Evolutionary conservation across 2,888 invertebrate species (phyloP).

Genomic region (Mesorhabditis sp.): DNA sequence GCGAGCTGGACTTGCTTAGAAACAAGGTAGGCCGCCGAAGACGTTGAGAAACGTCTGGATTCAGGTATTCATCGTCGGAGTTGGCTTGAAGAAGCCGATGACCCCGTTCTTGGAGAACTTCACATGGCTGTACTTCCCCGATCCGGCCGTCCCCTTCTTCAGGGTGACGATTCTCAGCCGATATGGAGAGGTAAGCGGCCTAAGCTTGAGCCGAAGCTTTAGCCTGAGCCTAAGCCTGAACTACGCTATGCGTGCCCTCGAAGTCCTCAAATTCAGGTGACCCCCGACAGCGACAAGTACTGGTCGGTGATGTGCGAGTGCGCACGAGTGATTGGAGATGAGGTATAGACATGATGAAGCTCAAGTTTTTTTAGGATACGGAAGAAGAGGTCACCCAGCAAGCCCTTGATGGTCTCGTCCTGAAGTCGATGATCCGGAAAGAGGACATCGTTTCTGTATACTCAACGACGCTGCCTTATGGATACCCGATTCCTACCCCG

Average conservation of each 20-base stretch:
- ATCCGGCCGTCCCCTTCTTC: conserved; percentile 55
- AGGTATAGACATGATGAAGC: conserved; percentile 18
- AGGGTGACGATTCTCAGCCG: conserved; percentile 53
- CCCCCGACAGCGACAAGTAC: conserved; percentile 52
- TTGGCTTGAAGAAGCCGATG: conserved; percentile 52
- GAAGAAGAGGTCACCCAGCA: conserved; percentile 48
- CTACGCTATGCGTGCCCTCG: neutral
- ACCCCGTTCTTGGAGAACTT: conserved; percentile 48
- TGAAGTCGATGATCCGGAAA: conserved; percentile 50
- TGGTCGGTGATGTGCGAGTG: conserved; percentile 58
- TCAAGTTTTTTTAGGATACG: conserved; percentile 23
- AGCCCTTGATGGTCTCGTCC: conserved; percentile 51
- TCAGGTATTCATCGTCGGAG: conserved; percentile 54
- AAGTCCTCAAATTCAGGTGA: conserved; percentile 21
- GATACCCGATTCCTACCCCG: conserved; percentile 56
- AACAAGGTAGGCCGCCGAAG: conserved; percentile 43
- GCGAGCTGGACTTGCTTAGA: conserved; percentile 42
- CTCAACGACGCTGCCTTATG: conserved; percentile 50
- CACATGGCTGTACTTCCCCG: conserved; percentile 57
- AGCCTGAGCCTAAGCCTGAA: neutral
- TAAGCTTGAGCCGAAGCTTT: neutral
- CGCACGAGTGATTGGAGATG: conserved; percentile 49
- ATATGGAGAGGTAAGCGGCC: conserved; percentile 47
- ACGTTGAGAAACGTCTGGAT: neutral
- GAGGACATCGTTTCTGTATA: conserved; percentile 52